A percentile compares a stretch with the other conserved stretches of the same genome.
Evolutionary conservation across 2,888 invertebrate species (phyloP).

Genomic region (Epistrophella euchroma): DNA sequence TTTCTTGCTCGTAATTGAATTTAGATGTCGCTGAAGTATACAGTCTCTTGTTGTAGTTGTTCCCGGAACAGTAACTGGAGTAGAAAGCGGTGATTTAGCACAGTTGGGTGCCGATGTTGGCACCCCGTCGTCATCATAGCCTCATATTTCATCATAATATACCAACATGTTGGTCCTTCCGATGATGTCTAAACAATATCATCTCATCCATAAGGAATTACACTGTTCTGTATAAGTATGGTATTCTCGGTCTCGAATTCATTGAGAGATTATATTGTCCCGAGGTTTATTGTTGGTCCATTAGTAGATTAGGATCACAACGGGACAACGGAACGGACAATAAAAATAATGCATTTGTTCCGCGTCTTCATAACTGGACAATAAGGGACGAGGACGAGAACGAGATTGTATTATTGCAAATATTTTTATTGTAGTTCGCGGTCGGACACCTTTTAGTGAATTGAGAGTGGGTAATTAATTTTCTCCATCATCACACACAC

Average conservation of each 20-base stretch:
- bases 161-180: slow-evolving; percentile 40
- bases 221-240: not conserved
- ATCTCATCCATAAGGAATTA: slow-evolving; percentile 44
- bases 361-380: slow-evolving; percentile 12
- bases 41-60: slow-evolving; percentile 40
- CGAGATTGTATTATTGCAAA: slow-evolving; percentile 26
- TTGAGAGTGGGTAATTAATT: slow-evolving; percentile 71
- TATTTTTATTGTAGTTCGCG: slow-evolving; percentile 71
- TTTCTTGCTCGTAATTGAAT: slow-evolving; percentile 73
- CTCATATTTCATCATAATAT: slow-evolving; percentile 71
- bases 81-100: slow-evolving; percentile 82
- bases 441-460: slow-evolving; percentile 71
- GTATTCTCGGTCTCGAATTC: slow-evolving; percentile 61
- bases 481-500: slow-evolving; percentile 28
- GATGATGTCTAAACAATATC: slow-evolving; percentile 72
- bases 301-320: slow-evolving; percentile 75
- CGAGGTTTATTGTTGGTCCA: slow-evolving; percentile 73
- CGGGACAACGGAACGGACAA: slow-evolving; percentile 43
- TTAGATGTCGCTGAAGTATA: slow-evolving; percentile 73
- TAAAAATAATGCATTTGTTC: slow-evolving; percentile 57
- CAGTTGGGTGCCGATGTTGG: slow-evolving; percentile 78
- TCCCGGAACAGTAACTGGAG: slow-evolving; percentile 62
- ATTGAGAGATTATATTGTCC: slow-evolving; percentile 61
- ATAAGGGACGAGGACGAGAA: not conserved
- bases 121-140: slow-evolving; percentile 58